Evolutionary conservation across 2,797 vertebrate genomes (phyloP).

Genomic region (Melanotaenia boesemani): DNA sequence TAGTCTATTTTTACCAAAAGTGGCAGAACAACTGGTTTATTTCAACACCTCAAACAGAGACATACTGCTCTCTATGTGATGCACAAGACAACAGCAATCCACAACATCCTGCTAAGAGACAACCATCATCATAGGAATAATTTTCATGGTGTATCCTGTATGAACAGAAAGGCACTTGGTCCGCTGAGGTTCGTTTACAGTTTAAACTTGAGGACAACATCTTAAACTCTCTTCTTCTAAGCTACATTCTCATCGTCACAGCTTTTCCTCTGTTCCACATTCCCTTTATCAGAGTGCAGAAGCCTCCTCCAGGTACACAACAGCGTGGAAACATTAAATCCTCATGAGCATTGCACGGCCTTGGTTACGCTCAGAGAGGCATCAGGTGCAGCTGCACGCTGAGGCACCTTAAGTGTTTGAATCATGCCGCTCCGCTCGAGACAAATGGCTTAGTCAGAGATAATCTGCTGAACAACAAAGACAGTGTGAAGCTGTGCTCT

Average conservation of each 20-base stretch:
- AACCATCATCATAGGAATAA: too few species aligned
- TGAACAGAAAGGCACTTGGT: too few species aligned
- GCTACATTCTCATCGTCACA: not conserved
- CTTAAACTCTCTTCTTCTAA: too few species aligned
- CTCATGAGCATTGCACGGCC: conserved; percentile 22
- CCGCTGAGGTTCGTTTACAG: too few species aligned
- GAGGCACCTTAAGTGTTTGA: conserved; percentile 55
- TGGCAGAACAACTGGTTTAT: too few species aligned
- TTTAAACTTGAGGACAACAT: not conserved
- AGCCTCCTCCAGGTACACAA: conserved; percentile 9
- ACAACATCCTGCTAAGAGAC: too few species aligned
- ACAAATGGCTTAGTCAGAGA: conserved; percentile 47
- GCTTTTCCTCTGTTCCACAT: conserved; percentile 1
- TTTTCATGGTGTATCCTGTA: too few species aligned
- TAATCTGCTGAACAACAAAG: conserved; percentile 50
- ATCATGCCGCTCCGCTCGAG: conserved; percentile 39
- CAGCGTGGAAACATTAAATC: not conserved
- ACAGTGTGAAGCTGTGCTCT: conserved; percentile 22
- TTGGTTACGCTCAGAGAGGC: conserved; percentile 41
- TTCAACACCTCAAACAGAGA: too few species aligned
- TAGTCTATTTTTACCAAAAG: too few species aligned
- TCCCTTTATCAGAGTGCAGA: not conserved
- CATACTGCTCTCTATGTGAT: too few species aligned
- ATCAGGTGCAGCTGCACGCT: conserved; percentile 62
- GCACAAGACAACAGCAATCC: too few species aligned